Base-by-base conservation (phyloP, 1,140 invertebrate genomes). In the Elymnias hypermnestra region DNA sequence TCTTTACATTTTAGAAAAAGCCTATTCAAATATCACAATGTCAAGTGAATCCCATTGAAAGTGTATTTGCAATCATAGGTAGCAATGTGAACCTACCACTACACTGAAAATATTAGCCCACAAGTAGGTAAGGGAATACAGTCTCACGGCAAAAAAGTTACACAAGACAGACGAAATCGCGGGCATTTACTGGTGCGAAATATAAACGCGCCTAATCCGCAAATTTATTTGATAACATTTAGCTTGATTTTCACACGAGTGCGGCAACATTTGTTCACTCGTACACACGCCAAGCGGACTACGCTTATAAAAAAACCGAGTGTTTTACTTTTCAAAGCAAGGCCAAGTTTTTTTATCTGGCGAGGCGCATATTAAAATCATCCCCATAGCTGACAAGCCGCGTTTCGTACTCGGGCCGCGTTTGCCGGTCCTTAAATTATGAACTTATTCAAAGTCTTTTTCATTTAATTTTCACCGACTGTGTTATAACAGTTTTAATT, bases 401-500 rank as follows among this genome's bases (percentile, higher is more conserved):
- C 50, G 41, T 52, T 53, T 50, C 43, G 37, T 41, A 29, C 33
- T 19, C 44, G 36, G 44, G 47, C 53, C 57, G 54, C 26, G 42
- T 58, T 57, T 49, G 52, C 43, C 56, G 42, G 59, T 58, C 59
- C 56, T 63, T 63, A 54, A 57, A 54, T 33, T 58, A 58, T 50
- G 48, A 63, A 58, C 59, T 58, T 63, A 49, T 57, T 44, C 53
- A 21, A 55, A 55, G 43, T 54, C 40, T 60, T 55, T 29, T 56
- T 56, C 48, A 53, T 56, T 57, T 45, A 52, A 56, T 50, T 51
- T 55, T 51, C 25, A 36, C 40, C 39, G 23, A 21, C 28, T 45
- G 42, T 52, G 49, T 52, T 45, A 51, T 59, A 51, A 61, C 58
- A 57, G 53, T 66, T 66, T 66, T 66, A 66, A 66, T 66, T 63